These are phyloP conservation scores for Abscondita cerata DNA, from an alignment of 2,888 invertebrate species.

Conservation along the genomic window DNA sequence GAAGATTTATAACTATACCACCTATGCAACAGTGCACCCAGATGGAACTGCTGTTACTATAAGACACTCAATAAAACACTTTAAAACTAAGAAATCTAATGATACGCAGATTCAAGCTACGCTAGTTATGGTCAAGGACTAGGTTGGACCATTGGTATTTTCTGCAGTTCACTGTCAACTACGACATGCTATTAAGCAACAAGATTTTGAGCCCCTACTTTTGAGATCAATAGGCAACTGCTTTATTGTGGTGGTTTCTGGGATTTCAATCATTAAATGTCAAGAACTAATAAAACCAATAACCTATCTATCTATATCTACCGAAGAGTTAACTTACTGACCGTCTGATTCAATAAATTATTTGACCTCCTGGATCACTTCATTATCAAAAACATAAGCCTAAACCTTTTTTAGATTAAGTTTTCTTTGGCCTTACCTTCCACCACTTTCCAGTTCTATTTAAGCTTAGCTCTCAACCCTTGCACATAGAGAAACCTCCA, in stretches of 20 bases:
- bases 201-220: background rate
- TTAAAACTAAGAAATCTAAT: background rate
- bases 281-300: background rate
- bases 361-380: no score
- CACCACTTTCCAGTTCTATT: background rate
- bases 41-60: background rate
- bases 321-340: background rate
- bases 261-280: background rate
- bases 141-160: background rate
- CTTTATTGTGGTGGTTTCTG: background rate
- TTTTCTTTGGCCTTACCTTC: background rate
- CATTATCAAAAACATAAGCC: no score
- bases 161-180: background rate
- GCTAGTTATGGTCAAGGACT: no score
- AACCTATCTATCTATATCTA: background rate
- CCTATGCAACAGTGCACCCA: no score
- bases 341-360: no score
- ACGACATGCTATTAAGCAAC: background rate
- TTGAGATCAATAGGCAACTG: background rate
- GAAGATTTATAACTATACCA: no score
- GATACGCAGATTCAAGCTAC: background rate
- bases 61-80: constrained; percentile 6
- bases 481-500: background rate
- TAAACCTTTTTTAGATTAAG: background rate
- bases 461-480: background rate